Evolutionary conservation across 2,113 vertebrate genomes (phyloP), one percentile per base, ranked within the genome.

Genomic region (Euleptes europaea): DNA sequence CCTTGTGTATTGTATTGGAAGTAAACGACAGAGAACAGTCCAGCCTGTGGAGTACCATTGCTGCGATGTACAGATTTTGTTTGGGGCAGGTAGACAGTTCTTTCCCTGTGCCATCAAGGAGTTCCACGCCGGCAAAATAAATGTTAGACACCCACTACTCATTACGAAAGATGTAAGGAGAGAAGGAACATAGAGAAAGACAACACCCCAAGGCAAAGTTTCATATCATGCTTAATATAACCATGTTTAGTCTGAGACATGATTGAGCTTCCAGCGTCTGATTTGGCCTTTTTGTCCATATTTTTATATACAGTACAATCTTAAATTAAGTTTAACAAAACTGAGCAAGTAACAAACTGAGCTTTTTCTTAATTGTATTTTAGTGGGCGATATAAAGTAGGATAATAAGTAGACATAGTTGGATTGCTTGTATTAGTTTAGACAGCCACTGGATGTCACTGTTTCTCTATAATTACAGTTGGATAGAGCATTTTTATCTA

Each of bases 381-480:
- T 51, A 21, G 33, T 67, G 28, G 23, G 33, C n/a, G 21, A 5
- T 76, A 49, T 54, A 54, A 54, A 21, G 4, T 33, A 74, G 40
- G 33, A 74, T 49, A 5, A 5, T 66, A 74, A 49, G 10, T 42
- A 70, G 31, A 54, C 21, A 44, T 70, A 38, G 57, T 1, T 33
- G 0, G 0, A 63, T 87, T 8, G 44, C 19, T 91, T 84, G 75
- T 49, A 28, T 92, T 92, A 78, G 80, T 70, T 87, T 91, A 88
- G 33, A 71, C 15, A 84, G 0, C 90, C 92, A 87, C 92, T 96
- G 89, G 91, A 76, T 93, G 84, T 95, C 92, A 94, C 74, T 85
- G 76, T 89, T 92, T 85, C 93, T 93, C 91, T 69, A 38, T 67
- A 87, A 63, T 82, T 31, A 35, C 9, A 71, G 51, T 5, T 70